phyloP scores from a whole-genome alignment of 2,888 invertebrate genomes.

The Adelphocoris suturalis region DNA sequence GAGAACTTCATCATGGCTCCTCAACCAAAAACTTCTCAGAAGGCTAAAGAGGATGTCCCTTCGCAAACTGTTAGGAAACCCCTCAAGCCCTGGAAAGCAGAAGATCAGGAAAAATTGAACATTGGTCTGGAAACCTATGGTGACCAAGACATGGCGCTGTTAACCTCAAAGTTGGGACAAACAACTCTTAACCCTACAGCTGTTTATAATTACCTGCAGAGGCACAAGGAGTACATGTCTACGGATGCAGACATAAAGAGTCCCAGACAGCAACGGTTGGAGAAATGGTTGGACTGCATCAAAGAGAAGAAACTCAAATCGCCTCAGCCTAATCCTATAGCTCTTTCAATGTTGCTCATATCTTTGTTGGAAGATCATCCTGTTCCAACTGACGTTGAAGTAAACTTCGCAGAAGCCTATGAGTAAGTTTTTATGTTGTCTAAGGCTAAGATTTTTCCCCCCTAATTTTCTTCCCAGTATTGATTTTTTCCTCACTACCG shows the following conservation, averaged over 20 bases:
- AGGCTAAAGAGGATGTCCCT: not conserved
- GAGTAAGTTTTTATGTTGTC: slow-evolving; percentile 7
- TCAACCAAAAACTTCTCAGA: not conserved
- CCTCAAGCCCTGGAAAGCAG: not conserved
- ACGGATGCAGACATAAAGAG: not conserved
- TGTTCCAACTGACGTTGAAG: slow-evolving; percentile 50
- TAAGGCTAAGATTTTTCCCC: not conserved
- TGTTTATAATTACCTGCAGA: slow-evolving; percentile 32
- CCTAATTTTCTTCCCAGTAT: not conserved
- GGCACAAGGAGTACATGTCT: slow-evolving; percentile 18
- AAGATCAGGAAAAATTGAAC: not conserved
- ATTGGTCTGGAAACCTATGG: slow-evolving; percentile 36
- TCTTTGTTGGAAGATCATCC: slow-evolving; percentile 58
- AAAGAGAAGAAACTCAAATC: slow-evolving; percentile 26
- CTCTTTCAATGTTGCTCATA: slow-evolving; percentile 54
- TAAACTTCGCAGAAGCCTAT: slow-evolving; percentile 61
- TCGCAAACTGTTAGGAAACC: not conserved
- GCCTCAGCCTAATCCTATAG: slow-evolving; percentile 26
- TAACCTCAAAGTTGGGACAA: not conserved
- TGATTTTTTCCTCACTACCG: too few relatives aligned
- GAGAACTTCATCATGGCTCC: not conserved
- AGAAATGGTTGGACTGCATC: slow-evolving; percentile 45
- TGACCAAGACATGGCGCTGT: slow-evolving; percentile 47
- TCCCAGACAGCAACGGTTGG: not conserved
- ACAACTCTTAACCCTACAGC: not conserved